Conservation (phyloP, 2,888 invertebrate genomes). For the Sthenelais limicola region DNA sequence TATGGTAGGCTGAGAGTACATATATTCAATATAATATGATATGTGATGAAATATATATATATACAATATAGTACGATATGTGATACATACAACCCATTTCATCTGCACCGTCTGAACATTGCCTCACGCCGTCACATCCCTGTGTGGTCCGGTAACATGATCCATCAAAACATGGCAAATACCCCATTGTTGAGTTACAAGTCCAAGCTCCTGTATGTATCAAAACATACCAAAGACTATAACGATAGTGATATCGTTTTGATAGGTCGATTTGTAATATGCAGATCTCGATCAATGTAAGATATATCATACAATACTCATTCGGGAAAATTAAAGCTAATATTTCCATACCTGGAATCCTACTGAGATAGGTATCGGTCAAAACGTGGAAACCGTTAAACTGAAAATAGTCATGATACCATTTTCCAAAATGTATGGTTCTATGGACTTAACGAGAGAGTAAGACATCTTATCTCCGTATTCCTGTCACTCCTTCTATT, state of each 20-base stretch:
- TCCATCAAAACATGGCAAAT: slow-evolving; percentile 82
- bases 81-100: slow-evolving; percentile 62
- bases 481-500: too few relatives aligned
- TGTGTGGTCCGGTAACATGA: slow-evolving; percentile 83
- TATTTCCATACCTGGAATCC: slow-evolving; percentile 56
- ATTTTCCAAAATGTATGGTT: too few relatives aligned
- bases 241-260: not conserved
- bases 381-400: slow-evolving; percentile 88
- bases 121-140: slow-evolving; percentile 83
- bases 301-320: too few relatives aligned
- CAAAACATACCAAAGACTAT: not conserved
- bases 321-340: not conserved
- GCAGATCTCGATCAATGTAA: too few relatives aligned
- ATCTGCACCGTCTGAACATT: slow-evolving; percentile 77
- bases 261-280: not conserved
- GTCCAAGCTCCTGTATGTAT: slow-evolving; percentile 27
- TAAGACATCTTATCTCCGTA: not conserved
- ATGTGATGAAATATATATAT: too few relatives aligned
- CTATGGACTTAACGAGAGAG: not conserved
- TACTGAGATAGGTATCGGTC: slow-evolving; percentile 82
- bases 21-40: too few relatives aligned
- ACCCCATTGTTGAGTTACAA: slow-evolving; percentile 75
- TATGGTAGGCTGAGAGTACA: too few relatives aligned
- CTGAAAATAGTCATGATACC: slow-evolving; percentile 32
- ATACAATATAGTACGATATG: too few relatives aligned